Conservation (phyloP, 2,797 vertebrate genomes). For the Cynopterus sphinx region DNA sequence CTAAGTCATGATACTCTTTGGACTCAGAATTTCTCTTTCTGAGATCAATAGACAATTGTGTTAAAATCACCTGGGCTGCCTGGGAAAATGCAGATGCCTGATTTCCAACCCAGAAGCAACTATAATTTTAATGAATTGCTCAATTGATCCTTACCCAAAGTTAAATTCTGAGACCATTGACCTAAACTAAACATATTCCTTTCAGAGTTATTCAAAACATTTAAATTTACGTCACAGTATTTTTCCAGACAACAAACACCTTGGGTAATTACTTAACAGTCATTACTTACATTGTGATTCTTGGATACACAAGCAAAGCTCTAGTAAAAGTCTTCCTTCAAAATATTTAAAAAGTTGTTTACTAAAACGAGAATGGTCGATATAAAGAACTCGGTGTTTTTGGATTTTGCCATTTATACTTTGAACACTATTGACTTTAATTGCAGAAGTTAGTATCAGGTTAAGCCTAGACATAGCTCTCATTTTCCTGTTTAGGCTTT, state of each 20-base stretch:
- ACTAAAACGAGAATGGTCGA: neutral
- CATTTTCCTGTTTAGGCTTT: neutral
- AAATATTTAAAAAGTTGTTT: conserved; percentile 9
- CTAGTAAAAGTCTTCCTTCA: neutral
- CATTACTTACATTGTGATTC: neutral
- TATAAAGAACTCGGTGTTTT: neutral
- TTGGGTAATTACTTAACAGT: neutral
- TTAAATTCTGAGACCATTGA: neutral
- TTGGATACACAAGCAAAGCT: neutral
- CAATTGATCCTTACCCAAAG: neutral
- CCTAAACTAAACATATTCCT: neutral
- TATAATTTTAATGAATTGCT: neutral
- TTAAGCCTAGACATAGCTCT: neutral
- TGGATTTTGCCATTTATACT: neutral
- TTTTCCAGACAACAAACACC: neutral
- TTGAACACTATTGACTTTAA: neutral
- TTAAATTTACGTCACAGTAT: neutral
- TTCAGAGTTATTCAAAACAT: neutral
- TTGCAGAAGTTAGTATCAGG: neutral
- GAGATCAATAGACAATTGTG: neutral
- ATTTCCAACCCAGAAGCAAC: neutral
- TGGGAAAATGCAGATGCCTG: neutral
- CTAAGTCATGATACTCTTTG: neutral
- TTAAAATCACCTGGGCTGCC: neutral
- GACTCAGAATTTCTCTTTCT: neutral